These are phyloP conservation scores for Crotalus tigris DNA, from an alignment of 2,113 vertebrate genomes.

Conservation along the genomic window DNA sequence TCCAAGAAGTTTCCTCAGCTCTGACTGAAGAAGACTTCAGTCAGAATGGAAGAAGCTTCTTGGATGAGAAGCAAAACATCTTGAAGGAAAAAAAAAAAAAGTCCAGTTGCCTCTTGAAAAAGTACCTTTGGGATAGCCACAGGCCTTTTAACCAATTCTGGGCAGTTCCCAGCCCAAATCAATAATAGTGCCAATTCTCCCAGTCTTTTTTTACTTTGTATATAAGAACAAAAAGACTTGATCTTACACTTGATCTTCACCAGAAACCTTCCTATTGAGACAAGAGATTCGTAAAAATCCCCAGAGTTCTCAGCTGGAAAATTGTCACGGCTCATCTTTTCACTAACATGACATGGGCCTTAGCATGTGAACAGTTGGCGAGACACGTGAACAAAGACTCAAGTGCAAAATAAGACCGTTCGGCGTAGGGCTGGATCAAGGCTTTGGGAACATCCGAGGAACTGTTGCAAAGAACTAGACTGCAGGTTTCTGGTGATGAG, in stretches of 20 bases:
- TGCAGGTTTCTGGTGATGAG: background rate
- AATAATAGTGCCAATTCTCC: constrained; percentile 70
- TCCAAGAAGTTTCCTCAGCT: too few species aligned
- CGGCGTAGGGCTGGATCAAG: background rate
- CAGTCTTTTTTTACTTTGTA: constrained; percentile 67
- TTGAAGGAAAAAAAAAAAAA: too few species aligned
- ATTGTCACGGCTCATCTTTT: constrained; percentile 29
- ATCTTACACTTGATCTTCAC: constrained; percentile 60
- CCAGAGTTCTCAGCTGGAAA: constrained; percentile 33
- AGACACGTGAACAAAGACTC: background rate
- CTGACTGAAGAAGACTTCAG: too few species aligned
- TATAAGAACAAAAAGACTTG: constrained; percentile 63
- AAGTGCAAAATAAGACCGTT: background rate
- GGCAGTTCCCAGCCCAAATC: constrained; percentile 41
- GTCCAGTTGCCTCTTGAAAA: too few species aligned
- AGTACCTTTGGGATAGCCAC: too few species aligned
- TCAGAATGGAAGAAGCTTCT: too few species aligned
- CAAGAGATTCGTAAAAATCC: constrained; percentile 49
- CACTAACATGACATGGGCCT: background rate
- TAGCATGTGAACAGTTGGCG: constrained; percentile 9
- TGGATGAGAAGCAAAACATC: too few species aligned
- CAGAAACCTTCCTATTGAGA: constrained; percentile 49
- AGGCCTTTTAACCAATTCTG: too few species aligned
- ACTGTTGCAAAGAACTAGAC: accelerated
- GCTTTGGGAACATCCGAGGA: background rate